phyloP scores from a whole-genome alignment of 2,888 invertebrate genomes.

The Drosophila anceps region DNA sequence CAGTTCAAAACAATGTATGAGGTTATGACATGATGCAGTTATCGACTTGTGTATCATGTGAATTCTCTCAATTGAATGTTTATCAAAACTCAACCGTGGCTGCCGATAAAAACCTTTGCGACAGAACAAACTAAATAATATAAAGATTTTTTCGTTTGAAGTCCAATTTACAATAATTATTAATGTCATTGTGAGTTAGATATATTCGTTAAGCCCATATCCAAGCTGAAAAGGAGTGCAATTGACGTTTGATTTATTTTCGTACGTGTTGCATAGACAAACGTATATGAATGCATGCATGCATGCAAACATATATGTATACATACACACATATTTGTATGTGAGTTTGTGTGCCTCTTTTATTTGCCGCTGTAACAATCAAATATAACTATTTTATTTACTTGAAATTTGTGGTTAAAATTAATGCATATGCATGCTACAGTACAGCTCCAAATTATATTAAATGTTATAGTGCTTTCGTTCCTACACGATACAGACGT shows the following conservation, averaged over 20 bases:
- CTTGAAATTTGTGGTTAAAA: background rate
- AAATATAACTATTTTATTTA: constrained; percentile 1
- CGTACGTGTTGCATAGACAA: constrained; percentile 34
- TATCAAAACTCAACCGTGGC: constrained; percentile 22
- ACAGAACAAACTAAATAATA: constrained; percentile 12
- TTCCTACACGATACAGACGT: background rate
- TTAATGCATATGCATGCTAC: background rate
- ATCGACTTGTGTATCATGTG: background rate
- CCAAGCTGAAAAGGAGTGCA: constrained; percentile 17
- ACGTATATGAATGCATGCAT: constrained; percentile 4
- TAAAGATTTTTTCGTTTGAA: constrained; percentile 7
- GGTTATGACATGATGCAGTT: background rate
- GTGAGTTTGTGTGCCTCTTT: constrained; percentile 1
- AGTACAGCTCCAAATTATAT: background rate
- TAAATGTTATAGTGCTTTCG: background rate
- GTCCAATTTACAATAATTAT: constrained; percentile 16
- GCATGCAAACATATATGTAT: background rate
- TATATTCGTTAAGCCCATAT: constrained; percentile 8
- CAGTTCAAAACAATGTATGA: background rate
- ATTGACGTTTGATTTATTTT: constrained; percentile 12
- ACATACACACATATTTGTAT: background rate
- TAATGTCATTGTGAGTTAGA: constrained; percentile 23
- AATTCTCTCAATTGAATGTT: constrained; percentile 1
- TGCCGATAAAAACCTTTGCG: constrained; percentile 23
- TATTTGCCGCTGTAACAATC: constrained; percentile 7